Evolutionary conservation across 2,888 invertebrate species (phyloP).

Genomic region (Megamerina dolium): DNA sequence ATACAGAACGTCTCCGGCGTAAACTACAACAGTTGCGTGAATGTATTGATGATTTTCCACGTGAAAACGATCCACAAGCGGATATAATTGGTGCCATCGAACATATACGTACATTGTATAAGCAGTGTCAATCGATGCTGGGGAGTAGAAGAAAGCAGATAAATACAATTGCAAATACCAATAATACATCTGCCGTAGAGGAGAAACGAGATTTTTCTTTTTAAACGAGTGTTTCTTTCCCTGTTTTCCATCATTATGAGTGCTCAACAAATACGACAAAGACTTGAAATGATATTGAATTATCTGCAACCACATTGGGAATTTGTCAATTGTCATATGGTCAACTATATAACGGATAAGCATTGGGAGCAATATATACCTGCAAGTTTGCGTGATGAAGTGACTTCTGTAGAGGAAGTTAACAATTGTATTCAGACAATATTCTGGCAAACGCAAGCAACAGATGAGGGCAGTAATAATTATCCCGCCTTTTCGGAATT

Average conservation of each 20-base stretch:
- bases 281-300: slow-evolving; percentile 52
- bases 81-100: slow-evolving; percentile 61
- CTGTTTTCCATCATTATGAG: slow-evolving; percentile 16
- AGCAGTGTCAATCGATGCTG: slow-evolving; percentile 61
- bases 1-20: slow-evolving; percentile 54
- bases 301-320: slow-evolving; percentile 58
- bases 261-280: slow-evolving; percentile 34
- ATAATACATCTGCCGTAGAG: neutral
- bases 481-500: slow-evolving; percentile 28
- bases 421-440: slow-evolving; percentile 48
- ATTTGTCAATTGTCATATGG: slow-evolving; percentile 73
- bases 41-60: slow-evolving; percentile 61
- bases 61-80: slow-evolving; percentile 57
- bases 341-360: slow-evolving; percentile 62
- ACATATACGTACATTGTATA: slow-evolving; percentile 62
- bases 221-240: slow-evolving; percentile 5
- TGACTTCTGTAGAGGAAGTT: slow-evolving; percentile 47
- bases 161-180: neutral
- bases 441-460: slow-evolving; percentile 49
- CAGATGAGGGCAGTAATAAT: neutral
- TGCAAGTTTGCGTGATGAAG: slow-evolving; percentile 50
- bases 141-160: slow-evolving; percentile 15
- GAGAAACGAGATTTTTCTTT: slow-evolving; percentile 21
- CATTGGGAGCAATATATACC: slow-evolving; percentile 62
- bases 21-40: slow-evolving; percentile 55